phyloP scores from a whole-genome alignment of 1,140 invertebrate species.

The Bathynomus jamesi region DNA sequence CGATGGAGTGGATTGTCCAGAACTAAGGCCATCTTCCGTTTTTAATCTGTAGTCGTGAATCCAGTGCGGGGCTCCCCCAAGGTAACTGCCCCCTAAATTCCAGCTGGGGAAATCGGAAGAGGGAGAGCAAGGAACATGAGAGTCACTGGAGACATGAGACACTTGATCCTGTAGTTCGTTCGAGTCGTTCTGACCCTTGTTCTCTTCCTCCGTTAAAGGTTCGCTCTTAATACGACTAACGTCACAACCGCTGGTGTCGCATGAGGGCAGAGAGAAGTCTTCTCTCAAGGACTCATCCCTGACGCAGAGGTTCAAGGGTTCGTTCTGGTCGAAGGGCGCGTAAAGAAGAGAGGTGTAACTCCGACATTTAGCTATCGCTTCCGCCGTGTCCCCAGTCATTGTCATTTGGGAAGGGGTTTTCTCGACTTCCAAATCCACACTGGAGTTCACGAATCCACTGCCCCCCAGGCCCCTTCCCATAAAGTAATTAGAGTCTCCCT shows the following conservation, averaged over 20 bases:
- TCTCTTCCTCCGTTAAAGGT: constrained; percentile 30
- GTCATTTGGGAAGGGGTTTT: neutral
- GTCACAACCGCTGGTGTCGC: neutral
- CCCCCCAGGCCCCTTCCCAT: constrained; percentile 82
- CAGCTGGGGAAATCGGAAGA: constrained; percentile 12
- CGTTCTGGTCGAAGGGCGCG: constrained; percentile 49
- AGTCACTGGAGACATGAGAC: neutral
- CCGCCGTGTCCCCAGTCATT: too few species aligned
- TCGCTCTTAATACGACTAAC: constrained; percentile 39
- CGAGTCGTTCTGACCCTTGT: neutral
- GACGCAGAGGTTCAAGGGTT: constrained; percentile 75
- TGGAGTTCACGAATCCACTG: constrained; percentile 55
- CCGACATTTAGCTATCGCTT: neutral
- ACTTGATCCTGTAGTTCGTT: neutral
- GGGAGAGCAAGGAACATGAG: constrained; percentile 11
- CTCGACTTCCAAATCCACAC: constrained; percentile 6
- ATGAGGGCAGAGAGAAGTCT: constrained; percentile 55
- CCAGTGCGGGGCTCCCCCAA: constrained; percentile 18
- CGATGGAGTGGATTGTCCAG: constrained; percentile 35
- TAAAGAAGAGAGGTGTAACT: constrained; percentile 26
- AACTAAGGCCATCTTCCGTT: constrained; percentile 34
- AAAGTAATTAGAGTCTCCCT: constrained; percentile 80
- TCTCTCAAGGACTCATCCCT: constrained; percentile 49
- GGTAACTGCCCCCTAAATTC: neutral
- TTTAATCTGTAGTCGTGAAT: constrained; percentile 35